phyloP scores from a whole-genome alignment of 2,113 vertebrate species.

The Hystrix cristata region DNA sequence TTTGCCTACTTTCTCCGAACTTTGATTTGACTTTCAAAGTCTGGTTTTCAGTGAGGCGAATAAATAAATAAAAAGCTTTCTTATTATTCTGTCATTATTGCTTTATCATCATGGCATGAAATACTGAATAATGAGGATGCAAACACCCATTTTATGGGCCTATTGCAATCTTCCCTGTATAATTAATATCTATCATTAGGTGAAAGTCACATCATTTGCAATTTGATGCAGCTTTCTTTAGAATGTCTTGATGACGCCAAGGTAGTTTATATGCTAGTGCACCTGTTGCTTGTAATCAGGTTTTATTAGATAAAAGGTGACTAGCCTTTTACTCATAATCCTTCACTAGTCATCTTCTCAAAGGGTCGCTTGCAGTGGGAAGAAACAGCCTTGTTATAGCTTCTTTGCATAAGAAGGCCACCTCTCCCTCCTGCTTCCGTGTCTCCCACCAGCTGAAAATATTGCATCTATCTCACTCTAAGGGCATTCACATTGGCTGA shows the following conservation, averaged over 20 bases:
- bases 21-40: conserved; percentile 81
- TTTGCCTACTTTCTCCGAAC: conserved; percentile 42
- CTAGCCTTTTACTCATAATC: neutral
- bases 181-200: conserved; percentile 83
- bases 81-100: conserved; percentile 82
- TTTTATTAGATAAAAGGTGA: conserved; percentile 65
- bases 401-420: conserved; percentile 65
- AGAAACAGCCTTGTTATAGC: conserved; percentile 26
- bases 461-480: conserved; percentile 65
- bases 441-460: conserved; percentile 75
- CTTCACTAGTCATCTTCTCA: conserved; percentile 57
- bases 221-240: conserved; percentile 74
- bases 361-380: conserved; percentile 14
- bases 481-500: conserved; percentile 59
- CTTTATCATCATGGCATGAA: conserved; percentile 78
- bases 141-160: conserved; percentile 76
- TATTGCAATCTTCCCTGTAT: conserved; percentile 77
- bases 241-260: conserved; percentile 67
- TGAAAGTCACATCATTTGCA: conserved; percentile 79
- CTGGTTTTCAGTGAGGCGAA: conserved; percentile 64
- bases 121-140: conserved; percentile 80
- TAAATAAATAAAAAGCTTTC: conserved; percentile 80
- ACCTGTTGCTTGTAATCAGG: conserved; percentile 80
- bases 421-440: conserved; percentile 28
- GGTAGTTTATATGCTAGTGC: conserved; percentile 63